These are phyloP conservation scores for Drosophila pachea DNA, from an alignment of 1,140 invertebrate species.

Conservation along the genomic window DNA sequence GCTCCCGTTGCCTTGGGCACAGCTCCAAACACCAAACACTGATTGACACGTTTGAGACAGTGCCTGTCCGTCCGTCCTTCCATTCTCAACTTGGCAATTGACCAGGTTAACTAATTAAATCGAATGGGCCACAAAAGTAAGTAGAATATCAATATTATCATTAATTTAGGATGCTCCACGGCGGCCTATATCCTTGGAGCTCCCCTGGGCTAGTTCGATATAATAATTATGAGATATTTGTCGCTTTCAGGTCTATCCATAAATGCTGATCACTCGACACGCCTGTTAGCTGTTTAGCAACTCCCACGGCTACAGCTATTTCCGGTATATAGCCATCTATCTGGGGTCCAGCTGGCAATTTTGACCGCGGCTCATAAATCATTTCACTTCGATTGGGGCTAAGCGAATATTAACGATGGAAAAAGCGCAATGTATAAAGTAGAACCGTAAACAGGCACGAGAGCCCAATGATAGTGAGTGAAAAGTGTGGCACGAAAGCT, in stretches of 20 bases:
- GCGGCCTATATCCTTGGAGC: no score
- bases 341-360: neutral
- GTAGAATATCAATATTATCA: no score
- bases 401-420: slow-evolving; percentile 18
- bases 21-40: neutral
- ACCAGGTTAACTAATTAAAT: neutral
- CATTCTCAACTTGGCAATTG: slow-evolving; percentile 6
- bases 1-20: neutral
- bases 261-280: slow-evolving; percentile 2
- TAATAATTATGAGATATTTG: neutral
- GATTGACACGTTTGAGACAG: slow-evolving; percentile 8
- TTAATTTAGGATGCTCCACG: no score
- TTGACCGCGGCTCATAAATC: slow-evolving; percentile 10
- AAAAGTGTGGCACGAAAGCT: slow-evolving; percentile 25
- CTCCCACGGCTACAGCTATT: neutral
- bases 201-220: no score
- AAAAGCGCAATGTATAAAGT: slow-evolving; percentile 1
- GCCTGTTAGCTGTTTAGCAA: neutral
- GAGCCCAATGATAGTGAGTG: slow-evolving; percentile 21
- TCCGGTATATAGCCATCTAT: slow-evolving; percentile 2
- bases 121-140: no score
- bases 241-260: neutral
- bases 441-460: neutral
- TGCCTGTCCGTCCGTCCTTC: no score
- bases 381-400: slow-evolving; percentile 1